Conservation (phyloP, 1,140 invertebrate species). For the Drosophila melanica region DNA sequence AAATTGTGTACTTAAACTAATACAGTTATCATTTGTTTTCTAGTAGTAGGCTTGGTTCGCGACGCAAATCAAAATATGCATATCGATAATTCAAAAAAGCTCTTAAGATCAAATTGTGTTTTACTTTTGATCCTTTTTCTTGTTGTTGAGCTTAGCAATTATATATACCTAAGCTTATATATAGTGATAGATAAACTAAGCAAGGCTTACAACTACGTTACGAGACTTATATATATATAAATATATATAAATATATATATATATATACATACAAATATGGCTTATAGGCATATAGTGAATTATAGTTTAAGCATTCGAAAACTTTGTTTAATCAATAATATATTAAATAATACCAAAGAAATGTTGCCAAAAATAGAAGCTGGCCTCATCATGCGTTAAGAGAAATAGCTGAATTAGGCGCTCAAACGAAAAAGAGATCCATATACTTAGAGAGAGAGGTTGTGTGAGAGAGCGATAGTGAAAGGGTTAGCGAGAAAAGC, state of each 20-base stretch:
- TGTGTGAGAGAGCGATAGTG: conserved; percentile 26
- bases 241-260: neutral
- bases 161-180: conserved; percentile 15
- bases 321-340: neutral
- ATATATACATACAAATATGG: no score
- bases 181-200: neutral
- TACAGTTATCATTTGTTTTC: conserved; percentile 7
- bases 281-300: no score
- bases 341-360: conserved; percentile 1
- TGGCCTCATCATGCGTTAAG: conserved; percentile 8
- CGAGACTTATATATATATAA: neutral
- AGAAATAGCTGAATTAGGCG: neutral
- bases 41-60: conserved; percentile 2
- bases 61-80: conserved; percentile 1
- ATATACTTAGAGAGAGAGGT: conserved; percentile 9
- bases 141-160: neutral
- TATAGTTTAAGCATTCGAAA: conserved; percentile 9
- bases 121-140: neutral
- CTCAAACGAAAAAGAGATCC: neutral
- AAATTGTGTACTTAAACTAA: conserved; percentile 29
- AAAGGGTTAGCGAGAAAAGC: conserved; percentile 14
- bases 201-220: neutral
- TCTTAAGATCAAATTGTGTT: neutral
- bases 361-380: neutral
- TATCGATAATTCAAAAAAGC: conserved; percentile 1